Evolutionary conservation across 2,888 invertebrate species (phyloP).

Genomic region (Hemistola chrysoprasaria): DNA sequence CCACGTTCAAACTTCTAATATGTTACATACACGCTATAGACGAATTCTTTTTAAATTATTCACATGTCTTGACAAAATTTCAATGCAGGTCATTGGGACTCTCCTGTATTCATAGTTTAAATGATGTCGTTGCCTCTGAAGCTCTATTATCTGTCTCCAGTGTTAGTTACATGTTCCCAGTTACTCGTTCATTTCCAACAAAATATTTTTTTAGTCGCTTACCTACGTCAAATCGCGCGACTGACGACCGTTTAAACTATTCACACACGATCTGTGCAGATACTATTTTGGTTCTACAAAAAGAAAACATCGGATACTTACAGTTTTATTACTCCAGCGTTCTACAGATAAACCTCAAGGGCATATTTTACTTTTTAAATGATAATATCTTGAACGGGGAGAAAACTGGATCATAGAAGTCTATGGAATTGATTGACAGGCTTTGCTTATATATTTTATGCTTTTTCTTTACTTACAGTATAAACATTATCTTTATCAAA

Average conservation of each 20-base stretch:
- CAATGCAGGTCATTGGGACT: constrained; percentile 9
- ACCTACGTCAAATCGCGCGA: constrained; percentile 29
- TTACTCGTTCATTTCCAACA: constrained; percentile 8
- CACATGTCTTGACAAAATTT: constrained; percentile 33
- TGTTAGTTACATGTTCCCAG: constrained; percentile 17
- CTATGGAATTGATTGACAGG: constrained; percentile 1
- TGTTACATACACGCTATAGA: constrained; percentile 39
- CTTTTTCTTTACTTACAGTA: too few species aligned
- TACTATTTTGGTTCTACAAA: constrained; percentile 35
- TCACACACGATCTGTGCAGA: constrained; percentile 23
- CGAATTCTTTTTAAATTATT: constrained; percentile 47
- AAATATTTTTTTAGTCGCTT: constrained; percentile 31
- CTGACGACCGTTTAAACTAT: constrained; percentile 24
- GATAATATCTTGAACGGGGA: constrained; percentile 9
- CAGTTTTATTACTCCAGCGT: constrained; percentile 30
- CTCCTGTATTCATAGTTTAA: constrained; percentile 16
- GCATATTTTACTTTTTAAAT: constrained; percentile 28
- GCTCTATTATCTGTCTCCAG: constrained; percentile 13
- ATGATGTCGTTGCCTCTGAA: constrained; percentile 1
- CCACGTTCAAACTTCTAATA: constrained; percentile 46
- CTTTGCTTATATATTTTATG: too few species aligned
- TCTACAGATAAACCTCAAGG: constrained; percentile 34
- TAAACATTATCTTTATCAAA: too few species aligned
- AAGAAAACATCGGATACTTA: constrained; percentile 35
- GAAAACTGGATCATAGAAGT: constrained; percentile 1